These are phyloP conservation scores for Artibeus lituratus DNA, from an alignment of 2,797 vertebrate species.

Conservation along the genomic window DNA sequence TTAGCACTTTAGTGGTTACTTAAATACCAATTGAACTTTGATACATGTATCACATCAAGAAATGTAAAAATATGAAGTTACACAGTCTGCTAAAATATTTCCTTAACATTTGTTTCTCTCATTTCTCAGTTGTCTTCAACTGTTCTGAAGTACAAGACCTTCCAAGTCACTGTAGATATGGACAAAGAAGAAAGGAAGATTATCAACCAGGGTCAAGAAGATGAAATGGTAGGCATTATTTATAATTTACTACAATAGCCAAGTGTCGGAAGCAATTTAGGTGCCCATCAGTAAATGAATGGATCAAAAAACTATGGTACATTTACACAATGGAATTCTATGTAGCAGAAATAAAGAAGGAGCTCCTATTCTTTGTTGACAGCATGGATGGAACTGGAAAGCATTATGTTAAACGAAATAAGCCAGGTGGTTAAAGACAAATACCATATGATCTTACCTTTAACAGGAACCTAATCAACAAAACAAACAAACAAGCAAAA, in stretches of 20 bases:
- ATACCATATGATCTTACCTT: too few relatives aligned
- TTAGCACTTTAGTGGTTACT: neutral
- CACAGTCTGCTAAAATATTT: neutral
- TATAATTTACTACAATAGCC: neutral
- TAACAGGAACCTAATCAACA: too few relatives aligned
- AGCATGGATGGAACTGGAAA: too few relatives aligned
- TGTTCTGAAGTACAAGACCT: constrained; percentile 68
- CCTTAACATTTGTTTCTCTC: neutral
- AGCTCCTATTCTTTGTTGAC: too few relatives aligned
- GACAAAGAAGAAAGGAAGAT: constrained; percentile 93
- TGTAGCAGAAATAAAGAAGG: too few relatives aligned
- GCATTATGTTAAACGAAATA: too few relatives aligned
- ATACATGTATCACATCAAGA: neutral
- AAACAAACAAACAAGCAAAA: too few relatives aligned
- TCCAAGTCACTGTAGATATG: constrained; percentile 85
- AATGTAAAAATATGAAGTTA: neutral
- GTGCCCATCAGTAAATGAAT: too few relatives aligned
- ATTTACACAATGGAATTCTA: too few relatives aligned
- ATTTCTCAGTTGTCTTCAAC: constrained; percentile 70
- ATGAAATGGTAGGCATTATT: constrained; percentile 91
- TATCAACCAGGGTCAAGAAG: constrained; percentile 94
- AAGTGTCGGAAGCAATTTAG: too few relatives aligned
- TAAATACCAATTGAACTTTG: neutral
- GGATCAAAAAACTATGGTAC: too few relatives aligned
- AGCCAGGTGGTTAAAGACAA: too few relatives aligned